Evolutionary conservation across 2,113 vertebrate species (phyloP).

Genomic region (Aptenodytes forsteri): DNA sequence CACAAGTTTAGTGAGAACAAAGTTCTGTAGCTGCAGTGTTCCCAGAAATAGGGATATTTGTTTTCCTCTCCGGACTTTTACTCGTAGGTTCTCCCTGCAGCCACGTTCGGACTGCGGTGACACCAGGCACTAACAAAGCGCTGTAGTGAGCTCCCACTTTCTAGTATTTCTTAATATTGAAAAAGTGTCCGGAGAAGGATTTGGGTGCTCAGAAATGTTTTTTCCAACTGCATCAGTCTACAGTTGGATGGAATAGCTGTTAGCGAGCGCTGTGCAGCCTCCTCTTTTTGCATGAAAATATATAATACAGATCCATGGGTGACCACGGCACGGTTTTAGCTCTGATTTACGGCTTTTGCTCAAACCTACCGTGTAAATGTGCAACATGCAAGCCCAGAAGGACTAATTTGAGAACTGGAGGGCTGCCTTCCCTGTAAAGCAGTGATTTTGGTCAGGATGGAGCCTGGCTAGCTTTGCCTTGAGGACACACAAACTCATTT

Average conservation of each 20-base stretch:
- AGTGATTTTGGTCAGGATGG: neutral
- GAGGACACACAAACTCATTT: neutral
- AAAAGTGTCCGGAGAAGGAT: neutral
- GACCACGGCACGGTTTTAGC: neutral
- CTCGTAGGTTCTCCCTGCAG: neutral
- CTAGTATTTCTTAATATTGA: neutral
- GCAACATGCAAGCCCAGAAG: neutral
- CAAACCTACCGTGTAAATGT: neutral
- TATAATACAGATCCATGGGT: neutral
- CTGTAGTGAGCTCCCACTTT: neutral
- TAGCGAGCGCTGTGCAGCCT: neutral
- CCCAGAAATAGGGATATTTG: slow-evolving; percentile 28
- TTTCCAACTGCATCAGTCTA: neutral
- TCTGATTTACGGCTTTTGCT: neutral
- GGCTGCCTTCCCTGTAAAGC: neutral
- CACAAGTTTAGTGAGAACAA: slow-evolving; percentile 4
- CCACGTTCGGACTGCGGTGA: neutral
- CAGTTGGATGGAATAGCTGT: neutral
- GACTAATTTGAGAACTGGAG: neutral
- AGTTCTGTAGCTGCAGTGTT: neutral
- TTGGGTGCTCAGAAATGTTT: neutral
- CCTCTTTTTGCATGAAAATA: neutral
- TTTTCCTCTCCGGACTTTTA: neutral
- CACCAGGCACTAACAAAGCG: neutral
- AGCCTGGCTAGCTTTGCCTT: neutral